Conservation (phyloP, 2,113 vertebrate genomes). For the Rousettus leschenaultii region DNA sequence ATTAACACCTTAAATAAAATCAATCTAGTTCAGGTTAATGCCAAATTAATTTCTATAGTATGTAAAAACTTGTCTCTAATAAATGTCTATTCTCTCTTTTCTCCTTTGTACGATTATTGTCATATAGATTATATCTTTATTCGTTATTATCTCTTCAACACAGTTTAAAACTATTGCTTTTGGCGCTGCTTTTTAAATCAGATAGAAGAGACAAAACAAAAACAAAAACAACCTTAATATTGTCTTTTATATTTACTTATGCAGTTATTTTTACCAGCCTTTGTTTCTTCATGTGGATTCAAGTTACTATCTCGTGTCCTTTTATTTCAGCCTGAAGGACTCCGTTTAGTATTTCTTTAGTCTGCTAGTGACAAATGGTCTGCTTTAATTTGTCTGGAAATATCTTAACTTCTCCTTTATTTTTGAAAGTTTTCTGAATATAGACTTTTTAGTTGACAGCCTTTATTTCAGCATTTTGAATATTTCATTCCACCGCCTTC, state of each 20-base stretch:
- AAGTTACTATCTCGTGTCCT: not conserved
- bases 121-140: not conserved
- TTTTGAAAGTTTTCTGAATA: not conserved
- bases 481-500: not conserved
- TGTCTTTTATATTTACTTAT: not conserved
- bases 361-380: not conserved
- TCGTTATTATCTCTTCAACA: not conserved
- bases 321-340: not conserved
- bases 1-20: not conserved
- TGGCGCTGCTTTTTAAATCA: not conserved
- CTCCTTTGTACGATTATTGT: not conserved
- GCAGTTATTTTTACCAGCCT: not conserved
- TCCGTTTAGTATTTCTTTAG: not conserved
- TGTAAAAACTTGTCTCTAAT: not conserved
- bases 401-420: not conserved
- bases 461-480: not conserved
- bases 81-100: not conserved
- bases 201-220: not conserved
- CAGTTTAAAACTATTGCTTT: not conserved
- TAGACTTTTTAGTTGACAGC: not conserved
- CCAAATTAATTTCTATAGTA: not conserved
- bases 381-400: not conserved
- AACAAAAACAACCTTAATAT: too few species aligned
- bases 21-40: not conserved
- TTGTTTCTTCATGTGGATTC: not conserved